phyloP scores from a whole-genome alignment of 1,140 invertebrate species.

The Cydia fagiglandana region DNA sequence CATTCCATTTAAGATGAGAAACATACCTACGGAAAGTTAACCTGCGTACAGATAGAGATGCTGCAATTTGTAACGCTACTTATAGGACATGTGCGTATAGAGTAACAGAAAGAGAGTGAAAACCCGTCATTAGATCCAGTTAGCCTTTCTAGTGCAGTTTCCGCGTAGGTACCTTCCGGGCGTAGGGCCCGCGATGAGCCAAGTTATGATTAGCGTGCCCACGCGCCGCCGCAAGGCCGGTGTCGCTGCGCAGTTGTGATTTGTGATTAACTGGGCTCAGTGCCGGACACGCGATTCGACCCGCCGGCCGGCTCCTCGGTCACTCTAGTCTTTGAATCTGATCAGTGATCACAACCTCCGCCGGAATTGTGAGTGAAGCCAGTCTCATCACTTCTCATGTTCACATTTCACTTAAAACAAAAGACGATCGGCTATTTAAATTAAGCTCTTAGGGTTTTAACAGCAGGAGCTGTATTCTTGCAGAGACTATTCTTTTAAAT shows the following conservation, averaged over 20 bases:
- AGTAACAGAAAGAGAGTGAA: conserved; percentile 14
- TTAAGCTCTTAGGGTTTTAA: neutral
- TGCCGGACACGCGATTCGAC: conserved; percentile 64
- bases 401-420: neutral
- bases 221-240: conserved; percentile 67
- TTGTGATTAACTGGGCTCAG: conserved; percentile 71
- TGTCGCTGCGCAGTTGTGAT: conserved; percentile 69
- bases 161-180: conserved; percentile 32
- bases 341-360: neutral
- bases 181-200: conserved; percentile 55
- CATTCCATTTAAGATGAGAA: neutral
- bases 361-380: conserved; percentile 34
- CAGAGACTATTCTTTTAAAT: neutral
- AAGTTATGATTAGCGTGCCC: conserved; percentile 65
- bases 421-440: neutral
- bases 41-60: neutral
- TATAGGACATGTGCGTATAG: neutral
- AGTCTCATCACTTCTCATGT: neutral
- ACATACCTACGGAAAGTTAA: neutral
- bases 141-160: conserved; percentile 20
- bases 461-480: neutral
- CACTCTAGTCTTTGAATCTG: neutral
- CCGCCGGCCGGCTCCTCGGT: conserved; percentile 43
- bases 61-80: neutral
- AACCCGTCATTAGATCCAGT: conserved; percentile 28